Evolutionary conservation across 2,888 invertebrate genomes (phyloP), one percentile per base, ranked within the genome.

Genomic region (Synergus itoensis): DNA sequence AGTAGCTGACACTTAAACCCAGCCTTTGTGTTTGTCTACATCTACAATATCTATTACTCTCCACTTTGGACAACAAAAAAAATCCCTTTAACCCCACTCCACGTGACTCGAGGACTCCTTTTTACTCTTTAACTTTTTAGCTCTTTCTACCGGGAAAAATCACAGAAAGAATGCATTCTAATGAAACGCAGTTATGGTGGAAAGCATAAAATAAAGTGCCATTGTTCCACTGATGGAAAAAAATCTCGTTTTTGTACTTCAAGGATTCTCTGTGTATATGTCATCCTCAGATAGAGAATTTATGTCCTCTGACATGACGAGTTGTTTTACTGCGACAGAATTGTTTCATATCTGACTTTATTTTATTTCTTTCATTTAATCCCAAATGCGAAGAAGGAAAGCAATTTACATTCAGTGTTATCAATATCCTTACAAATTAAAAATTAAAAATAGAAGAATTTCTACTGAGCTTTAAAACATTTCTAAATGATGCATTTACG

Each of bases 1-100:
- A 86, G 82, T 86, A 82, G 79, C 79, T 57, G 81, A 82, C 83
- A 84, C 84, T 87, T 65, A 76, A 82, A 78, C 78, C 79, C 78
- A 67, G 79, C 75, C 81, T 84, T 81, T 81, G 83, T 82, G 84
- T 75, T 82, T 82, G 79, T 84, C 79, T 28, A 80, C 81, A 53
- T 78, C 63, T 79, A 43, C 82, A 83, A 82, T 81, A 78, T 80
- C 81, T 81, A 79, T 12, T 12, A n/a, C 43, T 67, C 36, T 36
- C 36, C 36, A 5, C 36, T 43, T 18, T 69, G 5, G 7, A 67
- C 77, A 64, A 64, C 83, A 76, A 16, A 69, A 64, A 40, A 65
- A 53, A 73, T 60, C 63, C 77, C 65, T 60, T 62, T 36, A 45
- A 63, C 64, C 43, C 45, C 75, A 28, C 64, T 40, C 12, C 28